Conservation (phyloP, 2,888 invertebrate genomes). For the Oscheius myriophilus region DNA sequence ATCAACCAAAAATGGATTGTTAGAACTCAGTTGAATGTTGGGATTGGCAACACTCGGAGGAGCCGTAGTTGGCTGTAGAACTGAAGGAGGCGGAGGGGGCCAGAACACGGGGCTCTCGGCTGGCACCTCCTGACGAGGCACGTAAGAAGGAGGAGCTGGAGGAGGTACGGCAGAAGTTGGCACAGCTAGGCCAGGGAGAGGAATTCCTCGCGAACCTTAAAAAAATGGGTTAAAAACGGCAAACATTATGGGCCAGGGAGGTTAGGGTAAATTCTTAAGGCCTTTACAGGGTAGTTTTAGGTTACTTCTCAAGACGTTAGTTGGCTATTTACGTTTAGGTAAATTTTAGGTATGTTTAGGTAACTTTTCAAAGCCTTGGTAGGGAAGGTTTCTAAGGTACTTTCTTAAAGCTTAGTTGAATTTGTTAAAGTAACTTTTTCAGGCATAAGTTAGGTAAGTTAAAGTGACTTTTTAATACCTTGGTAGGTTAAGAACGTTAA, state of each 20-base stretch:
- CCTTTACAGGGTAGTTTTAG: no score
- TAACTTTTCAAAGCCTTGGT: no score
- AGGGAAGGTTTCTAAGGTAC: no score
- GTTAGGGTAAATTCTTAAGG: no score
- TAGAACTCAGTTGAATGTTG: conserved; percentile 9
- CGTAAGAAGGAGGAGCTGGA: not conserved
- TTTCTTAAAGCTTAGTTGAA: no score
- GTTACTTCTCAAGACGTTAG: no score
- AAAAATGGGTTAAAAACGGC: not conserved
- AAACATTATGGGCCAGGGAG: not conserved
- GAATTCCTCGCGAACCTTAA: conserved; percentile 14
- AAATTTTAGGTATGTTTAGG: no score
- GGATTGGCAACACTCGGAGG: conserved; percentile 10
- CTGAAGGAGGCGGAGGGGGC: conserved; percentile 25
- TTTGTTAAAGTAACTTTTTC: no score
- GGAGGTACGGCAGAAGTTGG: not conserved
- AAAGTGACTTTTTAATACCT: no score
- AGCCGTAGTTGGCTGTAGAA: conserved; percentile 1
- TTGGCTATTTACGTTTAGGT: no score
- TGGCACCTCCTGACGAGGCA: not conserved
- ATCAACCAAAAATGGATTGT: conserved; percentile 18
- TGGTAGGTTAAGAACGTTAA: no score
- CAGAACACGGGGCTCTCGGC: conserved; percentile 23
- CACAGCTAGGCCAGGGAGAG: conserved; percentile 22
- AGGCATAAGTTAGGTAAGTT: no score